Conservation (phyloP, 2,888 invertebrate genomes). For the Diarsia rubi region DNA sequence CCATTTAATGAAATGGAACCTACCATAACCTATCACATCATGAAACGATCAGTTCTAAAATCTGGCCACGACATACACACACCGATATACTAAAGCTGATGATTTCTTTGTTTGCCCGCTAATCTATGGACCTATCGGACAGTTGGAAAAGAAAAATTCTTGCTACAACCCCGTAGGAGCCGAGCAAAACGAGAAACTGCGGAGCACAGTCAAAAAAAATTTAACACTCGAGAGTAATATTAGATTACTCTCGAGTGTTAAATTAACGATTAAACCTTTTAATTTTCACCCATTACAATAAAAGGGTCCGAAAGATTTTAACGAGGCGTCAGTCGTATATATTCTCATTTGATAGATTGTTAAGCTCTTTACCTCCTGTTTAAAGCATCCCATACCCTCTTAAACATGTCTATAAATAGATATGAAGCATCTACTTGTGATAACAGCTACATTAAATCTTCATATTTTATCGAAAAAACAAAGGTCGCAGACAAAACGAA, state of each 20-base stretch:
- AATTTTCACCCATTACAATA: conserved; percentile 3
- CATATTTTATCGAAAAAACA: conserved; percentile 6
- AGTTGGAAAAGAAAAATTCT: background rate
- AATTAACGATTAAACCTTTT: conserved; percentile 20
- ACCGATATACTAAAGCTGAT: background rate
- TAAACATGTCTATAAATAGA: conserved; percentile 7
- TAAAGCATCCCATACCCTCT: conserved; percentile 6
- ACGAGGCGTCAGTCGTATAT: background rate
- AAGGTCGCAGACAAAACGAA: conserved; percentile 19
- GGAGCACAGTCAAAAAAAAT: too few species aligned
- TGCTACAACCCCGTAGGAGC: background rate
- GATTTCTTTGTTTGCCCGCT: background rate
- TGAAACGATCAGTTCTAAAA: background rate
- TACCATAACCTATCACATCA: background rate
- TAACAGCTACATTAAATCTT: conserved; percentile 23
- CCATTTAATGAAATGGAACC: background rate
- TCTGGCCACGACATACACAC: background rate
- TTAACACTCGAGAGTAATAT: too few species aligned
- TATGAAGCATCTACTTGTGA: background rate
- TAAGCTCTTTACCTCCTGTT: background rate
- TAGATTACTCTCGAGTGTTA: conserved; percentile 3
- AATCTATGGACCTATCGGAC: background rate
- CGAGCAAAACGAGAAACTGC: background rate
- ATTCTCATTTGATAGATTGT: conserved; percentile 13
- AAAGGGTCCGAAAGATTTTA: conserved; percentile 16